Evolutionary conservation across 2,797 vertebrate species (phyloP).

Genomic region (Heterohyrax brucei): DNA sequence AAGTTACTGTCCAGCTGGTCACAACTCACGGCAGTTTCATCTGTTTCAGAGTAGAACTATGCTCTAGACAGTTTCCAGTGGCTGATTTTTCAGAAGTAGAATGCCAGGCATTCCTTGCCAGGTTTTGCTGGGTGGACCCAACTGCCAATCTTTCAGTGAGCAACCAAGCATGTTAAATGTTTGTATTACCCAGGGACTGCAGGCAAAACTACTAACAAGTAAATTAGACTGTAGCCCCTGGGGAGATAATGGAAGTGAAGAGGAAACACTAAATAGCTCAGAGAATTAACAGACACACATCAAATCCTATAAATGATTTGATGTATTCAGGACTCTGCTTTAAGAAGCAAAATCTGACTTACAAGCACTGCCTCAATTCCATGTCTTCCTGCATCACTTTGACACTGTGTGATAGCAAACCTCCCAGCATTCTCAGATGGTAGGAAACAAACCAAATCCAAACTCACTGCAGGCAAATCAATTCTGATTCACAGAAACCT

Average conservation of each 20-base stretch:
- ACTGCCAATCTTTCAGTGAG: not conserved
- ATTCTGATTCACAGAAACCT: too few relatives aligned
- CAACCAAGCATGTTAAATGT: not conserved
- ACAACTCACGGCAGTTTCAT: not conserved
- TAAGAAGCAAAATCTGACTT: not conserved
- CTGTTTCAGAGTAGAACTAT: not conserved
- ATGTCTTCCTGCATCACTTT: not conserved
- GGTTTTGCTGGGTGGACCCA: not conserved
- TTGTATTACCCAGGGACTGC: not conserved
- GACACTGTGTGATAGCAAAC: not conserved
- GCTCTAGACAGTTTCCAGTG: not conserved
- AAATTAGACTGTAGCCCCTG: slow-evolving; percentile 21
- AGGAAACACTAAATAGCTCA: slow-evolving; percentile 20
- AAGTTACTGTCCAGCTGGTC: too few relatives aligned
- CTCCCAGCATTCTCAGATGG: not conserved
- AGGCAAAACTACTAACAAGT: not conserved
- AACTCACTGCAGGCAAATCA: too few relatives aligned
- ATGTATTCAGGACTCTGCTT: not conserved
- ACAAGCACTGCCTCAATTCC: not conserved
- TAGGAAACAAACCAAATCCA: too few relatives aligned
- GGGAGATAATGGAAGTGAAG: not conserved
- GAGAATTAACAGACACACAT: slow-evolving; percentile 1
- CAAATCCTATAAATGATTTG: slow-evolving; percentile 1
- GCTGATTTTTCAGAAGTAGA: not conserved
- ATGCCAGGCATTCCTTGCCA: not conserved